Conservation (phyloP, 64 coral and sea anemone species). For the Platygyra sinensis region DNA sequence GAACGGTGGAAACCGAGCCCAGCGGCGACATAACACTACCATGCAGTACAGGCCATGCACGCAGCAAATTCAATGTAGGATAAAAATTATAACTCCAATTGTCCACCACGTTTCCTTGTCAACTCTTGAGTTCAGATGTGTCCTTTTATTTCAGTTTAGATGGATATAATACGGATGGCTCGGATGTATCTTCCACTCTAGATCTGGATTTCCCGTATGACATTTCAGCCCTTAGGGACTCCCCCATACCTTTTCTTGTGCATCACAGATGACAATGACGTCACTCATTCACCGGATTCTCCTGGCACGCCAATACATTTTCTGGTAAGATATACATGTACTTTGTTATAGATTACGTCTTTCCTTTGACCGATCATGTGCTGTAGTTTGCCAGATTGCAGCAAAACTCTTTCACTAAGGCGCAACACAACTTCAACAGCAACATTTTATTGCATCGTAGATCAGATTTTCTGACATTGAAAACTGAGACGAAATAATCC, state of each 20-base stretch:
- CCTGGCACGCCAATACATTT: slow-evolving; percentile 16
- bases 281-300: not conserved
- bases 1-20: too few relatives aligned
- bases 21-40: too few relatives aligned
- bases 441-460: too few relatives aligned
- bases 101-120: not conserved
- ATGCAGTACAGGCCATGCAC: too few relatives aligned
- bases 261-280: slow-evolving; percentile 48
- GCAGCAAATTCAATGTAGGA: not conserved
- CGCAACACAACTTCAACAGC: too few relatives aligned
- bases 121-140: not conserved
- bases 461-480: too few relatives aligned
- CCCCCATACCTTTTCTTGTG: not conserved
- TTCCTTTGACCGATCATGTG: too few relatives aligned
- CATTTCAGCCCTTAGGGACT: not conserved
- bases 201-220: not conserved
- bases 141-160: slow-evolving; percentile 11
- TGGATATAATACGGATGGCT: not conserved
- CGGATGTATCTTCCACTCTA: slow-evolving; percentile 2
- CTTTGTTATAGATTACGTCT: not conserved
- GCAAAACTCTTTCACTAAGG: too few relatives aligned
- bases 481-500: too few relatives aligned
- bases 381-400: too few relatives aligned
- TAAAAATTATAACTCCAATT: too few relatives aligned
- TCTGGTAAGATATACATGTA: not conserved